A percentile compares a stretch with the other conserved stretches of the same genome.
phyloP scores from a whole-genome alignment of 2,797 vertebrate species.

The Periparus ater region DNA sequence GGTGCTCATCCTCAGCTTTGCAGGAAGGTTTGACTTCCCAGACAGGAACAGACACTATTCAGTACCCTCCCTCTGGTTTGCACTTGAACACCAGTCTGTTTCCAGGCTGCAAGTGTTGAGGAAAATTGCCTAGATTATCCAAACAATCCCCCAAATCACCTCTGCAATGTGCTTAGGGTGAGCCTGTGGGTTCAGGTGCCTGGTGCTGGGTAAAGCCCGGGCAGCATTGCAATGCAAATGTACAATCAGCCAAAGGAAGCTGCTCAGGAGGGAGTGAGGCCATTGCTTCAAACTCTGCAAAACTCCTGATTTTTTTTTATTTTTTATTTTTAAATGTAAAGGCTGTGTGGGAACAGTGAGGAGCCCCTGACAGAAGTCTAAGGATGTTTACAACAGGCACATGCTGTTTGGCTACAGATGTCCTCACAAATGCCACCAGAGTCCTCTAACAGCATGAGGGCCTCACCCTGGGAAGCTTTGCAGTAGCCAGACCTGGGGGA shows the following conservation, averaged over 20 bases:
- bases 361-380: neutral
- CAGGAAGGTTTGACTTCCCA: neutral
- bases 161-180: neutral
- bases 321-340: neutral
- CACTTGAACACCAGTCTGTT: neutral
- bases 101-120: neutral
- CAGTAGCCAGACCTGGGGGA: neutral
- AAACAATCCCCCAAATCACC: neutral
- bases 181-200: neutral
- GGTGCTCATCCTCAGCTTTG: neutral
- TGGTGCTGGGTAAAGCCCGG: neutral
- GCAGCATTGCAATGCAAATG: neutral
- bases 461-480: neutral
- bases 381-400: neutral
- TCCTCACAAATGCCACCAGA: neutral
- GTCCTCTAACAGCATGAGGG: neutral
- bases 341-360: neutral
- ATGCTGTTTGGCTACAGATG: rapidly evolving
- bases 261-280: neutral
- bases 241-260: neutral
- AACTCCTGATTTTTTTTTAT: neutral
- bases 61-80: neutral
- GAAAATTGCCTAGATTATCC: neutral
- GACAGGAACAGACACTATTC: neutral
- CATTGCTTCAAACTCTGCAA: neutral